Base-by-base conservation (phyloP, 2,113 vertebrate species). In the Nothobranchius kuhntae region DNA sequence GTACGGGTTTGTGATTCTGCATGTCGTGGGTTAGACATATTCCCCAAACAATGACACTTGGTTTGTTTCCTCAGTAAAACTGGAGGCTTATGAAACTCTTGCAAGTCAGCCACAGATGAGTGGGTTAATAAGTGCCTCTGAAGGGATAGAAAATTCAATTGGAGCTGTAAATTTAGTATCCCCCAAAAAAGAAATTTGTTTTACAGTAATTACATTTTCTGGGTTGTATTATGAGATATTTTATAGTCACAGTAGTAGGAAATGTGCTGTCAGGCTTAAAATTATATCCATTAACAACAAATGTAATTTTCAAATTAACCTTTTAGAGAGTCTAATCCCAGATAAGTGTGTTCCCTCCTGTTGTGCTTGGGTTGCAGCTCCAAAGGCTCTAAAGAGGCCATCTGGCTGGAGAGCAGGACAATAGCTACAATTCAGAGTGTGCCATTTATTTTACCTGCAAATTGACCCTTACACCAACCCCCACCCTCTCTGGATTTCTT, bases 391-490 rank as follows among this genome's bases (percentile, higher is more conserved):
- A 85, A 89, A 92, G 89, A 86, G 94, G 93, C 95, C 96, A 98
- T 98, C 96, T 98, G 95, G 94, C 93, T 91, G 10, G 84, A 90
- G 89, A 89, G 89, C 92, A 92, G 88, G 90, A 95, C 93, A 96
- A 96, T 94, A 90, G 92, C 87, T 89, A 92, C 92, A 94, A 92
- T 91, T 91, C 89, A 94, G 95, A 96, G 95, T 93, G 95, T 96
- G 95, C 95, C 95, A 87, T 95, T 87, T 88, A 91, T 93, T 98
- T 96, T 95, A 97, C 94, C 96, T 96, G 93, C 94, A 97, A 96
- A 96, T 95, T 93, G 95, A 94, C 83, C 91, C 93, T 83, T 89
- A 81, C 85, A 82, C 85, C 40, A 12, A 5, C 48, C n/a, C 2
- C 11, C 44, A 9, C 35, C 11, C 36, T 36, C 15, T 36, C 42